Percentiles rank a stretch among this genome's conserved stretches.
Conservation (phyloP, 2,113 vertebrate species). For the Alethe diademata region DNA sequence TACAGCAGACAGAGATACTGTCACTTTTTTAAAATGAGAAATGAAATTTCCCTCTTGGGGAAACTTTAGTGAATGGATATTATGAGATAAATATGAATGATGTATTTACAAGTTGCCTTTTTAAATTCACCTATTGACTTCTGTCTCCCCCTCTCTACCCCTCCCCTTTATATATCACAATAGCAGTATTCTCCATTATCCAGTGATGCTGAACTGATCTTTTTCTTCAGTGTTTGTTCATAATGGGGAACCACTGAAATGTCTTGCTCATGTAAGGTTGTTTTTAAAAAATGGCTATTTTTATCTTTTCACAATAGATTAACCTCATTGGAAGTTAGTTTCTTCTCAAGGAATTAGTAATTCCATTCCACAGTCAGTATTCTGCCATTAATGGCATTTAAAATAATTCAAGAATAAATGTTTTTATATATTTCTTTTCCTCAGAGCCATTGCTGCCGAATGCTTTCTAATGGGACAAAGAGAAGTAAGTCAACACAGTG, state of each 20-base stretch:
- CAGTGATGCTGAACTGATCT: slow-evolving; percentile 74
- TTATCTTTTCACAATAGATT: slow-evolving; percentile 76
- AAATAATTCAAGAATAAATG: slow-evolving; percentile 71
- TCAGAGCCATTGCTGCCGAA: slow-evolving; percentile 92
- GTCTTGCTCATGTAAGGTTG: slow-evolving; percentile 74
- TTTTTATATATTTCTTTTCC: slow-evolving; percentile 77
- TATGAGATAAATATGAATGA: slow-evolving; percentile 45
- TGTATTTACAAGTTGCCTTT: slow-evolving; percentile 50
- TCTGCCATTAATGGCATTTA: slow-evolving; percentile 63
- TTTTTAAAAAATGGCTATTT: slow-evolving; percentile 77
- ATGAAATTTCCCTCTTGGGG: slow-evolving; percentile 27
- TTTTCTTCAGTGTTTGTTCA: slow-evolving; percentile 75
- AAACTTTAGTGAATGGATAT: background rate
- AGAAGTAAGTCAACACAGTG: slow-evolving; percentile 84
- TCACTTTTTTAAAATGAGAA: slow-evolving; percentile 8
- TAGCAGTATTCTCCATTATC: slow-evolving; percentile 69
- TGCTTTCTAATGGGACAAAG: slow-evolving; percentile 85
- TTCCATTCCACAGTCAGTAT: slow-evolving; percentile 76
- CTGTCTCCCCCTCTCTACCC: slow-evolving; percentile 69
- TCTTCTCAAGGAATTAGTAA: slow-evolving; percentile 74
- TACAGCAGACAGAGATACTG: background rate
- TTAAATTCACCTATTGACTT: slow-evolving; percentile 67
- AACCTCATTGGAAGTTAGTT: slow-evolving; percentile 76
- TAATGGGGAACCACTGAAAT: slow-evolving; percentile 74
- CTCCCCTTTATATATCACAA: slow-evolving; percentile 69